Base-by-base conservation (phyloP, 2,888 invertebrate genomes). In the Yponomeuta malinellus region DNA sequence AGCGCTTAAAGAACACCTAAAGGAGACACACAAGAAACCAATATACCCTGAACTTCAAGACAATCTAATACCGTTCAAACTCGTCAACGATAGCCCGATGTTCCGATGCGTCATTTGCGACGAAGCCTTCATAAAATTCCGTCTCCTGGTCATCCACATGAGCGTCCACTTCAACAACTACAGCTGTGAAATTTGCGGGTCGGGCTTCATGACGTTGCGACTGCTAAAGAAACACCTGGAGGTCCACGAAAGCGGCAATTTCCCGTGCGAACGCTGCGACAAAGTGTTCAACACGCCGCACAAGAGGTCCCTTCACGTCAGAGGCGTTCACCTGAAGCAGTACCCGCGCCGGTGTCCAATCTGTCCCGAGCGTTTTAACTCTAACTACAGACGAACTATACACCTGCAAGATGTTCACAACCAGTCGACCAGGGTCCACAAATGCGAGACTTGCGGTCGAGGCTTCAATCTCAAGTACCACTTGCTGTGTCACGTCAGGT, bases 151-250 rank as follows among this genome's bases (percentile, higher is more conserved):
- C 0, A 90, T 91, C 2, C 92, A 92, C 69, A 92, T 92, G 92
- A 91, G 90, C 72, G 89, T 87, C 0, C 92, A 92, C 72, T 92
- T 92, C 68, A 91, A 86, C 70, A 91, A 91, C 73, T 92, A 91
- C 71, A 91, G 91, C 73, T 92, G 92, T 37, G 92, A 92, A 71
- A 81, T 91, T 8, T 92, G 92, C 66, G 92, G 92, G 0, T 87
- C 91, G 0, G 90, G 86, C 0, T 92, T 91, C 75, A 89, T 90
- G 89, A 92, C 92, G 0, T 73, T 91, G 68, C 78, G 91, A 0
- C 81, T 91, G 1, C 71, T 92, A 31, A 91, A 90, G 73, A 92
- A 89, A 69, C 92, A 92, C 78, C 78, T 91, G 52, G 90, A 91
- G 72, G 89, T 90, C 0, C 92, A 92, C 74, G 91, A 92, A 71